These are phyloP conservation scores for Heliconius melpomene DNA, from an alignment of 1,140 invertebrate genomes.

Conservation along the genomic window DNA sequence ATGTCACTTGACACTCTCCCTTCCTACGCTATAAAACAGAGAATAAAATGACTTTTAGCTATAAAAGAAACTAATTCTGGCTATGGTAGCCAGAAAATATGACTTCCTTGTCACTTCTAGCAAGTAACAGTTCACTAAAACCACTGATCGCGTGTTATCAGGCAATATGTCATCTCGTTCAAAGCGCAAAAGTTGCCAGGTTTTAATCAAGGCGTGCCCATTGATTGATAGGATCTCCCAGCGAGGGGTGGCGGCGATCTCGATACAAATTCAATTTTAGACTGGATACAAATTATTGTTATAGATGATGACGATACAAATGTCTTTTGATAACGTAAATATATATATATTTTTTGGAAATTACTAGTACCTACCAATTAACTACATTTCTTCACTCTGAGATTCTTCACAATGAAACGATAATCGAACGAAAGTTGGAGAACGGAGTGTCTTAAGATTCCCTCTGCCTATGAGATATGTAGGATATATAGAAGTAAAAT, in stretches of 20 bases:
- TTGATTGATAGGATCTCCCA: conserved; percentile 73
- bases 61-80: background rate
- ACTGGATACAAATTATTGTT: conserved; percentile 22
- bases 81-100: background rate
- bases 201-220: conserved; percentile 74
- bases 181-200: conserved; percentile 63
- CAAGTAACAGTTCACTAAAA: conserved; percentile 3
- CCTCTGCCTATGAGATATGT: no score
- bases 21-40: no score
- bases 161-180: conserved; percentile 69
- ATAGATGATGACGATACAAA: conserved; percentile 4
- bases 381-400: no score
- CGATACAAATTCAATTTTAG: conserved; percentile 39
- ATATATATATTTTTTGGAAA: background rate
- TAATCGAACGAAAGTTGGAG: no score
- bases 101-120: conserved; percentile 33
- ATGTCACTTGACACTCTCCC: no score
- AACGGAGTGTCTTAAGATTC: no score
- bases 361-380: background rate
- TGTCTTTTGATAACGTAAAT: background rate
- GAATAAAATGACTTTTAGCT: no score
- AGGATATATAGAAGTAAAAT: no score
- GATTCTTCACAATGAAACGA: no score
- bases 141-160: conserved; percentile 57
- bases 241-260: conserved; percentile 34